Evolutionary conservation across 1,140 invertebrate species (phyloP), one percentile per base, ranked within the genome.

Genomic region (Aphelenchoides avenae): DNA sequence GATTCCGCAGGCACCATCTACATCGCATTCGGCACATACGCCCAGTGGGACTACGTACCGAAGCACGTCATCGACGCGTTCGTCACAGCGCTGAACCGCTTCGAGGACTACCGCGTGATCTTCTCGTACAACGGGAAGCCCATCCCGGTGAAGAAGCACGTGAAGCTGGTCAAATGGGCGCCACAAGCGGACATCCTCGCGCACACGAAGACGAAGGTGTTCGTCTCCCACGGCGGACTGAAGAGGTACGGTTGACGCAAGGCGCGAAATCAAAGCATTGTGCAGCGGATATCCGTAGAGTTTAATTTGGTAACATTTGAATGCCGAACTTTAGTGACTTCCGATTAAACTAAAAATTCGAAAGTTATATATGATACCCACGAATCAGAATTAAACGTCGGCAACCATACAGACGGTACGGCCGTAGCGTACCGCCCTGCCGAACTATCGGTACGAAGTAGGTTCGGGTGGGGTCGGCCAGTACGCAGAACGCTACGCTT

Each of bases 21-120:
- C 29, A 29, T 71, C 27, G 67, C 64, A n/a, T 70, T 66, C 27
- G 64, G 64, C 7, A 64, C 66, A 13, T 46, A 64, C 20, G 56
- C 52, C n/a, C 33, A 63, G 15, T 71, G 67, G 67, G 30, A 27
- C 26, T 57, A 37, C 27, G 64, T 61, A 6, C 67, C 64, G n/a
- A 29, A 57, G 20, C 33, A 68, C 24, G 47, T 57, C 26, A 37
- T 47, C 22, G 44, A 44, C 7, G 68, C 50, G 3, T 51, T 66
- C 22, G 31, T 61, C 13, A 49, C 50, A n/a, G 64, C 51, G 2
- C 39, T 66, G 7, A 11, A 67, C 13, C 27, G 36, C 1, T 29
- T 66, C 13, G 15, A 30, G 9, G 37, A 64, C 2, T 70, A 68
- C 40, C 69, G 64, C 20, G 31, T 66, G 6, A 66, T 66, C 47